Evolutionary conservation across 2,113 vertebrate genomes (phyloP).

Genomic region (Pica pica): DNA sequence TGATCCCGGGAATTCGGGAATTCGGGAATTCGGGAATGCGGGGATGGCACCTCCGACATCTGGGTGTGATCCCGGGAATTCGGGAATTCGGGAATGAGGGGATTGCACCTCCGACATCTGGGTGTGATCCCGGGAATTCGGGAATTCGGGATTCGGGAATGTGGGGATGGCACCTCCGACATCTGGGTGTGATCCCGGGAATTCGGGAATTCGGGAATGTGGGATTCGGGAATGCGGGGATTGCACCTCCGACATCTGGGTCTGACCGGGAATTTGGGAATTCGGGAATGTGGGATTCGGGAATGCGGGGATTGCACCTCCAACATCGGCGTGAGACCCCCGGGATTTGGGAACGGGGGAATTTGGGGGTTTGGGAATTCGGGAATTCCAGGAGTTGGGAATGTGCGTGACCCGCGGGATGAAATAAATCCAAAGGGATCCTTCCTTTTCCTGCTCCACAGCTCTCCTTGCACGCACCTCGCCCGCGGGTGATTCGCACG

Average conservation of each 20-base stretch:
- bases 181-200: not conserved
- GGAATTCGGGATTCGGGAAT: not conserved
- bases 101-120: not conserved
- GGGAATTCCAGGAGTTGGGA: not conserved
- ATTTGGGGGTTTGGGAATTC: not conserved
- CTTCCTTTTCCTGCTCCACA: too few relatives aligned
- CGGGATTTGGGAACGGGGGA: not conserved
- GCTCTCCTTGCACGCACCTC: too few relatives aligned
- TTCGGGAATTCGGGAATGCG: not conserved
- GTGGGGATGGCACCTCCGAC: not conserved
- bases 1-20: too few relatives aligned
- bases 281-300: not conserved
- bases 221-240: not conserved
- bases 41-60: too few relatives aligned
- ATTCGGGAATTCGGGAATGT: too few relatives aligned
- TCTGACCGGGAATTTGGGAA: too few relatives aligned
- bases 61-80: too few relatives aligned
- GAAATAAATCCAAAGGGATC: not conserved
- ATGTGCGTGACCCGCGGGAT: too few relatives aligned
- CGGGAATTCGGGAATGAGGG: not conserved
- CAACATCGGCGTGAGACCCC: not conserved
- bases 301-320: not conserved
- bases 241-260: too few relatives aligned
- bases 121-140: too few relatives aligned
- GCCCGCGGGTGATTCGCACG: too few relatives aligned